These are phyloP conservation scores for Protobothrops flavoviridis DNA, from an alignment of 2,113 vertebrate genomes.

Conservation along the genomic window DNA sequence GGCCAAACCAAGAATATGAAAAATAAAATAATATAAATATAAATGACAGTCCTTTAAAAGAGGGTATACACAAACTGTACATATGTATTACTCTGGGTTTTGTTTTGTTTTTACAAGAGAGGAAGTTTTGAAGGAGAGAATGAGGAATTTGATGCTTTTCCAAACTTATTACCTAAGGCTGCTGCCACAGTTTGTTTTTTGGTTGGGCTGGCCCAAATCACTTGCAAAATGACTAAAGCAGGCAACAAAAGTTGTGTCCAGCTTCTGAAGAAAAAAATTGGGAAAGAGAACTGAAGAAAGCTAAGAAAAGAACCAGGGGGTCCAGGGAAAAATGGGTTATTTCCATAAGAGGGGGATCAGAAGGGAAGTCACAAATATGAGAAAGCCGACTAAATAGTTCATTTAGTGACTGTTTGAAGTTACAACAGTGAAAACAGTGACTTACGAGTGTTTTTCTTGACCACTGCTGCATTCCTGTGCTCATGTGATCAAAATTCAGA, in stretches of 20 bases:
- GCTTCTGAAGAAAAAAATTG: neutral
- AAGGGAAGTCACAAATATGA: too few relatives aligned
- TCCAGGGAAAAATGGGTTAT: too few relatives aligned
- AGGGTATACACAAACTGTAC: neutral
- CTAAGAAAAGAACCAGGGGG: neutral
- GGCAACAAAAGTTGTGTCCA: neutral
- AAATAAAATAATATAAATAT: neutral
- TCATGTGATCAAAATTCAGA: too few relatives aligned
- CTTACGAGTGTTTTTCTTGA: too few relatives aligned
- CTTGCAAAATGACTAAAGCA: neutral
- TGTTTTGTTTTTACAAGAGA: neutral
- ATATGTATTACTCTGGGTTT: neutral
- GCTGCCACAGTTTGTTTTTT: too few relatives aligned
- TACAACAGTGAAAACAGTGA: too few relatives aligned
- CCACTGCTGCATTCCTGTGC: too few relatives aligned
- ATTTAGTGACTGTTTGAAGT: too few relatives aligned
- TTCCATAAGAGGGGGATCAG: too few relatives aligned
- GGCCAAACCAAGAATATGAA: neutral
- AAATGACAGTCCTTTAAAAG: neutral
- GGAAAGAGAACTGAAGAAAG: neutral
- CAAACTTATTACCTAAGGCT: too few relatives aligned
- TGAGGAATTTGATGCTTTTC: too few relatives aligned
- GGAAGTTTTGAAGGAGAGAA: neutral
- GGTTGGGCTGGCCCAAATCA: neutral
- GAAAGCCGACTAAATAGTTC: too few relatives aligned